Base-by-base conservation (phyloP, 2,797 vertebrate genomes). In the Takifugu ocellatus region DNA sequence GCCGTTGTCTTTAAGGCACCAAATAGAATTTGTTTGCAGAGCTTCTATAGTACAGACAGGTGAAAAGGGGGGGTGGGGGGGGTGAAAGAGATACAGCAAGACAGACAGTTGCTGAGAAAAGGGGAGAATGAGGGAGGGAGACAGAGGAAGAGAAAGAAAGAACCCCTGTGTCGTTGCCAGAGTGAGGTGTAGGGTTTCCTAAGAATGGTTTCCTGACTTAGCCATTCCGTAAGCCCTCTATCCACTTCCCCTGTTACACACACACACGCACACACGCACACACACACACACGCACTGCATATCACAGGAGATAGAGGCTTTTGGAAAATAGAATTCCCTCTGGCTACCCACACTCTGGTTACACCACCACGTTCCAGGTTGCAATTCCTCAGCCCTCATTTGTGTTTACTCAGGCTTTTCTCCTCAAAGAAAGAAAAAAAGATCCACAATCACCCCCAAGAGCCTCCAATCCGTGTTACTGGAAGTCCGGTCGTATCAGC, bases 391-490 rank as follows among this genome's bases (percentile, higher is more conserved):
- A 56, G 61, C 45, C 69, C 57, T 67, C 65, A 63, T 59, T 68
- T 56, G 69, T 78, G 86, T 90, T 90, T 88, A 89, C 86, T 88
- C 84, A 84, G 86, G 86, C 87, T 68, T 64, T 72, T 70, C 74
- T 75, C 65, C 74, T 73, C 69, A 48, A 75, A 78, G 17, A 46
- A 46, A n/a, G 17, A 46, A 21, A 46, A 46, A 46, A 46, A 46
- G 16, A 21, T 3, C 5, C 75, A 72, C 79, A 77, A 85, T 80
- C 78, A 68, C 75, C 83, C 82, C 83, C 72, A 66, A 80, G 36
- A 81, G 80, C 77, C 85, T 78, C 80, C 87, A 76, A 89, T 89
- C 87, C 87, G 59, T 90, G 84, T 91, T 90, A 88, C 87, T 91
- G 79, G 86, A 89, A 86, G 84, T 79, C 68, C 15, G 58, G 75